Base-by-base conservation (phyloP, 2,113 vertebrate genomes). In the Osmerus mordax region DNA sequence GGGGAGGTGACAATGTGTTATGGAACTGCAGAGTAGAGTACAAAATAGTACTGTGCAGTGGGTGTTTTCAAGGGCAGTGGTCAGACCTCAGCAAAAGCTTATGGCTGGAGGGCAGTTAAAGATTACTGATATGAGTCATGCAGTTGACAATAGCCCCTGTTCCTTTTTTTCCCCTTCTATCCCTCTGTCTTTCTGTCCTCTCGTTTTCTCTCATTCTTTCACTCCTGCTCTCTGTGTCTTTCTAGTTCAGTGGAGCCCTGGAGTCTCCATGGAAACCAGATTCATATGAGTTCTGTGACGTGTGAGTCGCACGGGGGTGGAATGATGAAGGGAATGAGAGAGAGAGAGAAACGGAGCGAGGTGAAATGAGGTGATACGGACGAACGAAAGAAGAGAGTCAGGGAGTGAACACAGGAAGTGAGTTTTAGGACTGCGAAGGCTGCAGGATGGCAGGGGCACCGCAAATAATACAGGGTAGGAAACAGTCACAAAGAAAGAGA, bases 251-350 rank as follows among this genome's bases (percentile, higher is more conserved):
- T 4, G 62, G 47, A 71, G 74, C 61, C 71, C 18, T 51, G 75
- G 75, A 47, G 65, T 91, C 87, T 82, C 90, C 90, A 91, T 91
- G 90, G 87, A 81, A 89, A 90, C 88, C 70, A 67, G 82, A 71
- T 82, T 89, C 52, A 54, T 70, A 32, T 53, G 71, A 76, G 75
- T 79, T 82, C 83, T 85, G 73, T 76, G 69, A 80, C 78, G 65
- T 75, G 61, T 36, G 62, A 64, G 47, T 12, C 51, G 32, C 64
- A 51, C 64, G 79, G 75, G 78, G 70, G 71, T 0, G 18, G 55
- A 60, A 70, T 70, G 58, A 76, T 36, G 51, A 71, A 65, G 18
- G 14, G 53, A 78, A 67, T 53, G 58, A 73, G 71, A 72, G 15
- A 70, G 36, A 74, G 59, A 76, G 56, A 70, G 52, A 62, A 19